Evolutionary conservation across 2,113 vertebrate genomes (phyloP).

Genomic region (Tinamus guttatus): DNA sequence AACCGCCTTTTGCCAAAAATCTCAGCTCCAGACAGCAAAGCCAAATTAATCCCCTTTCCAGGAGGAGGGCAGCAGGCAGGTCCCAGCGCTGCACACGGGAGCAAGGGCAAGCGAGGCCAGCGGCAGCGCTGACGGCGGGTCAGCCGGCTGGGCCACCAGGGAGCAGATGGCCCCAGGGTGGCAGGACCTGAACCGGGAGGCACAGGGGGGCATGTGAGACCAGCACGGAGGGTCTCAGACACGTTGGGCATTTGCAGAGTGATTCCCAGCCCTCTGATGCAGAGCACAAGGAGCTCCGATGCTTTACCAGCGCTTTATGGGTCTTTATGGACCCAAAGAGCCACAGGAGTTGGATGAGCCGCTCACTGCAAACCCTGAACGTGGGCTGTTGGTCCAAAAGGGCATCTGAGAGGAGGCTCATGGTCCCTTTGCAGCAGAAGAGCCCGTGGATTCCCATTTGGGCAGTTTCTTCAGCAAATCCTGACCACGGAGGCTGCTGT

Average conservation of each 20-base stretch:
- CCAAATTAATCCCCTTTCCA: background rate
- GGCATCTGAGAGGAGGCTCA: background rate
- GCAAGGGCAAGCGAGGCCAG: background rate
- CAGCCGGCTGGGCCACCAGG: background rate
- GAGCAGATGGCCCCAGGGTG: background rate
- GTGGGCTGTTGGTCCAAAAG: background rate
- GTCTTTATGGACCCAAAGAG: background rate
- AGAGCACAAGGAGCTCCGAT: background rate
- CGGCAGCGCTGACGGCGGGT: background rate
- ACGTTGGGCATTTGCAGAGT: background rate
- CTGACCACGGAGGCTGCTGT: background rate
- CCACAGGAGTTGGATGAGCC: background rate
- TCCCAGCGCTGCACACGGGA: background rate
- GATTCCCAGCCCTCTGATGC: background rate
- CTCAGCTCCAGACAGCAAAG: background rate
- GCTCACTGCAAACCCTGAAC: background rate
- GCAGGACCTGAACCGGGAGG: rapidly evolving
- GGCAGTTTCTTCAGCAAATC: background rate
- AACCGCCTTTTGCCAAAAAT: background rate
- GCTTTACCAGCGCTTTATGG: too few relatives aligned
- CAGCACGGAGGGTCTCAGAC: background rate
- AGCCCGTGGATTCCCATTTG: background rate
- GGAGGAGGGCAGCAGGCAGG: background rate
- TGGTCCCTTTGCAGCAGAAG: background rate
- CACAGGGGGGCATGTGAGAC: rapidly evolving